phyloP scores from a whole-genome alignment of 2,113 vertebrate species.

The Trochalopteron elliotii region DNA sequence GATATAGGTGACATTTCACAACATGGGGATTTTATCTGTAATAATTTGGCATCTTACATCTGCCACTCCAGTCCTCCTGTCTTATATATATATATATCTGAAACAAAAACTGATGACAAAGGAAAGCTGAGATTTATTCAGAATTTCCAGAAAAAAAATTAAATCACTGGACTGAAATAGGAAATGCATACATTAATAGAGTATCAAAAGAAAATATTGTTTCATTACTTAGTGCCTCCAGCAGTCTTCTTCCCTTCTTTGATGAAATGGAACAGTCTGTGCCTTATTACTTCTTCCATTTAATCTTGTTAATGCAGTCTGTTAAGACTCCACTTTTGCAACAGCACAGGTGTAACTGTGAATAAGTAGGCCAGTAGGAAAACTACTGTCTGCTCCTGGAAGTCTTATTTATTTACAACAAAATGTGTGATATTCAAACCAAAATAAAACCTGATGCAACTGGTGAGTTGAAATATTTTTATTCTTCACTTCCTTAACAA shows the following conservation, averaged over 20 bases:
- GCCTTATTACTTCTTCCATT: slow-evolving; percentile 74
- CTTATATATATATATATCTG: neutral
- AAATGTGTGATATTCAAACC: slow-evolving; percentile 74
- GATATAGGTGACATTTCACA: neutral
- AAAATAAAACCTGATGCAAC: slow-evolving; percentile 81
- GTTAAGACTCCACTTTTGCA: slow-evolving; percentile 69
- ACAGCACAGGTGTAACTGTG: slow-evolving; percentile 56
- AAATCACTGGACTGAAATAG: neutral
- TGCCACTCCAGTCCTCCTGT: neutral
- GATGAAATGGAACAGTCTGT: slow-evolving; percentile 76
- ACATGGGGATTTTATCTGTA: neutral
- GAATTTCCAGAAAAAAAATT: neutral
- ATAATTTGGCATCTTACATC: neutral
- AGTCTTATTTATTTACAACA: slow-evolving; percentile 45
- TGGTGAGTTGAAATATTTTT: slow-evolving; percentile 76
- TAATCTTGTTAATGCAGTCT: slow-evolving; percentile 83
- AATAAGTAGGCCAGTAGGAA: slow-evolving; percentile 34
- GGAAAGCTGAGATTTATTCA: neutral
- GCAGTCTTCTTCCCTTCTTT: slow-evolving; percentile 64
- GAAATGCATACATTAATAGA: neutral
- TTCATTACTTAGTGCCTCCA: neutral
- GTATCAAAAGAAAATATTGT: neutral
- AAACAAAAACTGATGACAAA: neutral
- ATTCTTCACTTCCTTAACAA: slow-evolving; percentile 18
- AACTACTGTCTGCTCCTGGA: slow-evolving; percentile 23